Evolutionary conservation across 2,888 invertebrate species (phyloP).

Genomic region (Drosophila mulleri): DNA sequence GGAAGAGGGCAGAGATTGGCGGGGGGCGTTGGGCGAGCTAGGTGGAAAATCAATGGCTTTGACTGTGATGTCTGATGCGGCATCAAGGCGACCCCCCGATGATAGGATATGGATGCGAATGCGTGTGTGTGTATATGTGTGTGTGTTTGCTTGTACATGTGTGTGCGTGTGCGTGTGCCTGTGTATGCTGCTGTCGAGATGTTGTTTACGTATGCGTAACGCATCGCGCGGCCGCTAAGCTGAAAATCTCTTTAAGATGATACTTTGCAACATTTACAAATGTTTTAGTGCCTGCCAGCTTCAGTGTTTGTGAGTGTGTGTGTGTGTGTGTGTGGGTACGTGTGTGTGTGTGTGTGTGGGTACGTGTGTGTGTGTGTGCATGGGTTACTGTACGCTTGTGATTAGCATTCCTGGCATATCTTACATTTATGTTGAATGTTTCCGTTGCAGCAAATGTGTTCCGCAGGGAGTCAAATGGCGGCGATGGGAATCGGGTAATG

Average conservation of each 20-base stretch:
- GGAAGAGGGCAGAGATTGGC: background rate
- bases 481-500: conserved; percentile 71
- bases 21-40: background rate
- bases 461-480: conserved; percentile 27
- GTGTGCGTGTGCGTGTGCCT: conserved; percentile 5
- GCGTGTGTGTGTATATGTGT: conserved; percentile 1
- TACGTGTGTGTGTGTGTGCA: conserved; percentile 12
- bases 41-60: conserved; percentile 64
- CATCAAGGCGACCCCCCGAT: conserved; percentile 47
- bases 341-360: conserved; percentile 9
- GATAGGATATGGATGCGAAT: conserved; percentile 16
- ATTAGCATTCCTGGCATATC: conserved; percentile 83
- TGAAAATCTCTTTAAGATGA: conserved; percentile 84
- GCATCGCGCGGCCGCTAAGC: conserved; percentile 82
- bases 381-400: conserved; percentile 57
- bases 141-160: background rate
- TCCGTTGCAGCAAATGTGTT: conserved; percentile 77
- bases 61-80: conserved; percentile 46
- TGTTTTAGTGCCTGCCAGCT: conserved; percentile 69
- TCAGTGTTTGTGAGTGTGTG: too few species aligned
- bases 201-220: conserved; percentile 82
- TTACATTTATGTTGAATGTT: conserved; percentile 80
- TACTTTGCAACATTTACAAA: conserved; percentile 82
- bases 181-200: conserved; percentile 35
- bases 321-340: conserved; percentile 28